phyloP scores from a whole-genome alignment of 2,888 invertebrate genomes.

The Punctoribates punctum region DNA sequence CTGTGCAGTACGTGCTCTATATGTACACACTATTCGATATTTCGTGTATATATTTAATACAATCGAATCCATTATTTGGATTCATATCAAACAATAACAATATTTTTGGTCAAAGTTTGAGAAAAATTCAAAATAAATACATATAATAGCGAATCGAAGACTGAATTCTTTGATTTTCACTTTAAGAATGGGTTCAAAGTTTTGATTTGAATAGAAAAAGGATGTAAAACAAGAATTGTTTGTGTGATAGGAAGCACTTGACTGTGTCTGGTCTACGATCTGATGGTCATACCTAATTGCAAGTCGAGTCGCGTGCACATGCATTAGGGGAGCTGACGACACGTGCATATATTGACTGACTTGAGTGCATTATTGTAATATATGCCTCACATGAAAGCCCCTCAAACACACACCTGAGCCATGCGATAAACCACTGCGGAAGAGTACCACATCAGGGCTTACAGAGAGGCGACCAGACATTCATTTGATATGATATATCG shows the following conservation, averaged over 20 bases:
- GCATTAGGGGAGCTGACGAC: slow-evolving; percentile 11
- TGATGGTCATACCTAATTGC: slow-evolving; percentile 19
- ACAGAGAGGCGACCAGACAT: slow-evolving; percentile 4
- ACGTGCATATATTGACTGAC: slow-evolving; percentile 35
- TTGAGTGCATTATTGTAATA: slow-evolving; percentile 33
- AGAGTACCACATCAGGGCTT: background rate
- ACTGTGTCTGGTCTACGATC: background rate
- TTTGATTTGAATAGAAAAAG: too few species aligned
- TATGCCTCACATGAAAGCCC: slow-evolving; percentile 2
- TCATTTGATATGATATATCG: slow-evolving; percentile 21
- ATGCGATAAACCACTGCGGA: background rate
- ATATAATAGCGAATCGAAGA: too few species aligned
- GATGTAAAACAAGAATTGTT: too few species aligned
- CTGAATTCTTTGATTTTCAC: too few species aligned
- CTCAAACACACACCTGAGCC: slow-evolving; percentile 20
- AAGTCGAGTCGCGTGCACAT: slow-evolving; percentile 32
- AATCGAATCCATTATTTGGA: too few species aligned
- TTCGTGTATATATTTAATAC: too few species aligned
- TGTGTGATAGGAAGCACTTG: background rate
- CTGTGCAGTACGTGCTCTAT: too few species aligned
- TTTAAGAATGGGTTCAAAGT: too few species aligned
- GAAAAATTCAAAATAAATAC: too few species aligned
- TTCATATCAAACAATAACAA: too few species aligned
- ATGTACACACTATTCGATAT: too few species aligned
- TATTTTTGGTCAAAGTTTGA: too few species aligned